phyloP scores from a whole-genome alignment of 2,797 vertebrate genomes.

The Eulemur mongoz region DNA sequence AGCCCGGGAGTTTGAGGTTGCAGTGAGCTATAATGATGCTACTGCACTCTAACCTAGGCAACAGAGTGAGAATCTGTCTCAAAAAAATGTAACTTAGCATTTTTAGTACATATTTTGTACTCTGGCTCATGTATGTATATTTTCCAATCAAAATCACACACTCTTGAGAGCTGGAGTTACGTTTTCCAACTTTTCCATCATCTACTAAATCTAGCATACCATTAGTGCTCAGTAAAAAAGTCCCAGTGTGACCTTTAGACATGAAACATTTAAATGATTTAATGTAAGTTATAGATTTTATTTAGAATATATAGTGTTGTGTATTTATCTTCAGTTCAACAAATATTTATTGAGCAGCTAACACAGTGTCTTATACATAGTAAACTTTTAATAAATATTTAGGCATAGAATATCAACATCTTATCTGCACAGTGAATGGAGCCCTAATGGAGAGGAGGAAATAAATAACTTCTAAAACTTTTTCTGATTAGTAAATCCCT shows the following conservation, averaged over 20 bases:
- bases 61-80: background rate
- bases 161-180: background rate
- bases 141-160: constrained; percentile 27
- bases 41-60: background rate
- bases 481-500: constrained; percentile 49
- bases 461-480: constrained; percentile 36
- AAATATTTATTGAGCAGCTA: constrained; percentile 54
- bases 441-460: background rate
- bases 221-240: constrained; percentile 12
- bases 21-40: background rate
- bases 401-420: constrained; percentile 22
- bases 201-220: background rate
- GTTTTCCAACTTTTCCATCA: background rate
- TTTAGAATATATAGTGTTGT: background rate
- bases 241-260: constrained; percentile 22
- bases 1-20: background rate
- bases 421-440: background rate
- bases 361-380: background rate
- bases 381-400: constrained; percentile 61
- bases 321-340: constrained; percentile 43
- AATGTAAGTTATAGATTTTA: constrained; percentile 20
- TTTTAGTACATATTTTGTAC: background rate
- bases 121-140: background rate
- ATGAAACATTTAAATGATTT: constrained; percentile 52
- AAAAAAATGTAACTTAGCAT: background rate